Base-by-base conservation (phyloP, 1,140 invertebrate species). In the Cheumatopsyche charites region DNA sequence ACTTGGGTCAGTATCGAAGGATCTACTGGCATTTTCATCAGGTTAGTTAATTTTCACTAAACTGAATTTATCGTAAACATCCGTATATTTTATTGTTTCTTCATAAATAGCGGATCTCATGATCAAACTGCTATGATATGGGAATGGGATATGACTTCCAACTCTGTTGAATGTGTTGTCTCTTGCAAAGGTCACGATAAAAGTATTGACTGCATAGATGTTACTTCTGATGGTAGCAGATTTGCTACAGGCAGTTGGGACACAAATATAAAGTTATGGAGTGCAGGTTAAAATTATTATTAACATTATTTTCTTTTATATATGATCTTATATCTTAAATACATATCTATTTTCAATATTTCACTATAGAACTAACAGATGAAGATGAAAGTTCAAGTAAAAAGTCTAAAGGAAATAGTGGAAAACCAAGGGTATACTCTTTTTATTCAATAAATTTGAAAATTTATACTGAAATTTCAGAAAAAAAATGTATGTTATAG, bases 211-310 rank as follows among this genome's bases (percentile, higher is more conserved):
- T 91, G 93, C 81, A 84, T 98, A 2, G 87, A 87, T 70, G 88
- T 94, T 0, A 91, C 90, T 78, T 83, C 85, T 1, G 86, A 90
- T 79, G 81, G 80, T 11, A 82, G 86, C 15, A 83, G 85, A 76
- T 89, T 98, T 82, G 94, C 92, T n/a, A 95, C 94, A 62, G 96
- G 95, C 41, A 91, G 94, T 25, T 98, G 95, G 94, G 97, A 98
- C 80, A 91, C 87, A 15, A 88, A 90, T 84, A 79, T 94, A 0
- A 92, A 92, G 81, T 84, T 94, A 67, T 94, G 92, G 92, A 91
- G 90, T 65, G 84, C 90, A 19, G 87, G 88, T 90, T 79, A 82
- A 82, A 79, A 1, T 23, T 29, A n/a, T 62, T 26, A 25, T 5
- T 5, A 29, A 19, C 19, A 19, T 15, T 52, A 19, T 52, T 4